Conservation (phyloP, 2,113 vertebrate genomes). For the Tragelaphus scriptus region DNA sequence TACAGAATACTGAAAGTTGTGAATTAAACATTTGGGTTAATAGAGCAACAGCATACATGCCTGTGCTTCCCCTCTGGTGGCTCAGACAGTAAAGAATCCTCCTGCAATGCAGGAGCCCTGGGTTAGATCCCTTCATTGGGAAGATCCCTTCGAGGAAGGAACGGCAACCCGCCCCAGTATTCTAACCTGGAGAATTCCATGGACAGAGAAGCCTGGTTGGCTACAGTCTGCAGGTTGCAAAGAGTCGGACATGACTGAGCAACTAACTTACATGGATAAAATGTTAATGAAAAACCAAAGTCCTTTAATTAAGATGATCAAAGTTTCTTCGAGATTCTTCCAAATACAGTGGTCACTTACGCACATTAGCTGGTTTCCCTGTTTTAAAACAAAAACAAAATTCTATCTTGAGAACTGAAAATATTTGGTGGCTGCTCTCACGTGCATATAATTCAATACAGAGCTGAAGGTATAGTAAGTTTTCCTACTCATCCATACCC, state of each 20-base stretch:
- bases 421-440: neutral
- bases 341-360: neutral
- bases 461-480: neutral
- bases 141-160: neutral
- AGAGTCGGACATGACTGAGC: neutral
- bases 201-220: neutral
- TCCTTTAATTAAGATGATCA: neutral
- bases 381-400: neutral
- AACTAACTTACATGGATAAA: neutral
- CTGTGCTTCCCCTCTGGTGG: neutral
- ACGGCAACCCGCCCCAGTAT: neutral
- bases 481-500: neutral
- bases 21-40: neutral
- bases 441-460: neutral
- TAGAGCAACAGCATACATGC: neutral
- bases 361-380: neutral
- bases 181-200: neutral
- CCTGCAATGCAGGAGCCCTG: neutral
- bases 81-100: neutral
- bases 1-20: neutral
- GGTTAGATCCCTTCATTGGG: rapidly evolving
- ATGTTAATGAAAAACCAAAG: neutral
- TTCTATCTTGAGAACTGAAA: neutral
- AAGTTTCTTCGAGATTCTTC: neutral
- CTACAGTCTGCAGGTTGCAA: neutral